Evolutionary conservation across 2,888 invertebrate genomes (phyloP).

Genomic region (Electrophaes corylata): DNA sequence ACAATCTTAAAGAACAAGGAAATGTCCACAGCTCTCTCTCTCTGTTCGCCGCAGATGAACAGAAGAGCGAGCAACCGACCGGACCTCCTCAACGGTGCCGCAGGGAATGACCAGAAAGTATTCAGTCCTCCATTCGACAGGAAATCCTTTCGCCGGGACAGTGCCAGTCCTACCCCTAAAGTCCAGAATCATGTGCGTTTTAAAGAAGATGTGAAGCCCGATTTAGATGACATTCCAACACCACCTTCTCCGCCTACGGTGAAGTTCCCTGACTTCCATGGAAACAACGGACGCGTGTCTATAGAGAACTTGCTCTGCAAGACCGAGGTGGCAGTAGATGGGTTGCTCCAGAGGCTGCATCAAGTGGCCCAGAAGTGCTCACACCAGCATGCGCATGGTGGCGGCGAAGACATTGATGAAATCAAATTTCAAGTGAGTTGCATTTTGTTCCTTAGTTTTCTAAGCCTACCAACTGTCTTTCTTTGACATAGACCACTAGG

Average conservation of each 20-base stretch:
- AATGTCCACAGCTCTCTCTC: slow-evolving; percentile 70
- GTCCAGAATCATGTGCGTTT: slow-evolving; percentile 78
- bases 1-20: slow-evolving; percentile 78
- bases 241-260: slow-evolving; percentile 77
- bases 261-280: slow-evolving; percentile 68
- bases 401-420: slow-evolving; percentile 90
- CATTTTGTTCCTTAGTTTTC: slow-evolving; percentile 6
- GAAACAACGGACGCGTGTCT: slow-evolving; percentile 84
- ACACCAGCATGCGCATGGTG: slow-evolving; percentile 89
- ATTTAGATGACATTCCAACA: slow-evolving; percentile 72
- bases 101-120: slow-evolving; percentile 60
- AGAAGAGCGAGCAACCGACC: slow-evolving; percentile 77
- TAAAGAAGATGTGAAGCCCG: slow-evolving; percentile 65
- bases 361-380: slow-evolving; percentile 89
- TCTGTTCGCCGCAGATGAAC: slow-evolving; percentile 84
- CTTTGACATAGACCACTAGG: too few species aligned
- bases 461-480: neutral
- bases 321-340: slow-evolving; percentile 88
- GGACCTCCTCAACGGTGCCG: slow-evolving; percentile 73
- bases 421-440: slow-evolving; percentile 88
- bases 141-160: slow-evolving; percentile 61
- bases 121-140: slow-evolving; percentile 74
- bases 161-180: slow-evolving; percentile 67
- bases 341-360: slow-evolving; percentile 87
- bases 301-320: slow-evolving; percentile 86